Conservation (phyloP, 1,140 invertebrate genomes). For the Palaemon carinicauda region DNA sequence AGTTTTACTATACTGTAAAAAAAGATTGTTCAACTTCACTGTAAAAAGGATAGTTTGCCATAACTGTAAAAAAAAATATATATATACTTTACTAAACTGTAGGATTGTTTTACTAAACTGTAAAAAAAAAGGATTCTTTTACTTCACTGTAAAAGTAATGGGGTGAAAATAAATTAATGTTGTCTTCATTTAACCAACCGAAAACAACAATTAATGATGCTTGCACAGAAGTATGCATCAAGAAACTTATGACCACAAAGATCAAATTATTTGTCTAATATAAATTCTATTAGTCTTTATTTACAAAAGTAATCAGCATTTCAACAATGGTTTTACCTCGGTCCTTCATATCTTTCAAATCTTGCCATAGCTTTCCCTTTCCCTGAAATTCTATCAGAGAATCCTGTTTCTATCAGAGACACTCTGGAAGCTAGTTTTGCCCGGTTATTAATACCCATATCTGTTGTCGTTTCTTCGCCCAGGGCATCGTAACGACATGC, state of each 20-base stretch:
- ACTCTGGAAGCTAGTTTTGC: constrained; percentile 85
- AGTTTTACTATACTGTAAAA: too few species aligned
- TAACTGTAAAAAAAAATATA: too few species aligned
- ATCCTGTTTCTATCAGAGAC: constrained; percentile 83
- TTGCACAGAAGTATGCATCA: not conserved
- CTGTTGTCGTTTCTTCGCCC: constrained; percentile 82
- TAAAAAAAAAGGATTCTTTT: too few species aligned
- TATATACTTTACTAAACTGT: too few species aligned
- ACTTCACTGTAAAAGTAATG: too few species aligned
- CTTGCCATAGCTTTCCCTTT: constrained; percentile 82
- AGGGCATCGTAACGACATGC: constrained; percentile 95
- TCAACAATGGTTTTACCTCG: constrained; percentile 64
- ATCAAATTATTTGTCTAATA: not conserved
- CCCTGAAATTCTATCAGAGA: constrained; percentile 82
- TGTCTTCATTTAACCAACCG: too few species aligned
- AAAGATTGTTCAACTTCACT: too few species aligned
- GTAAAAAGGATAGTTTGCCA: too few species aligned
- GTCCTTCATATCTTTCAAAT: constrained; percentile 90
- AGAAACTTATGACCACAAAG: not conserved
- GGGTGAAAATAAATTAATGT: too few species aligned
- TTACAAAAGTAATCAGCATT: not conserved
- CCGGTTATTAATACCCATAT: constrained; percentile 86
- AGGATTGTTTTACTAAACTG: too few species aligned
- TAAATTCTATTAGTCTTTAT: not conserved
- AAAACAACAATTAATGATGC: too few species aligned